These are phyloP conservation scores for Sebastes dallii DNA, from an alignment of 2,797 vertebrate genomes.

Conservation along the genomic window DNA sequence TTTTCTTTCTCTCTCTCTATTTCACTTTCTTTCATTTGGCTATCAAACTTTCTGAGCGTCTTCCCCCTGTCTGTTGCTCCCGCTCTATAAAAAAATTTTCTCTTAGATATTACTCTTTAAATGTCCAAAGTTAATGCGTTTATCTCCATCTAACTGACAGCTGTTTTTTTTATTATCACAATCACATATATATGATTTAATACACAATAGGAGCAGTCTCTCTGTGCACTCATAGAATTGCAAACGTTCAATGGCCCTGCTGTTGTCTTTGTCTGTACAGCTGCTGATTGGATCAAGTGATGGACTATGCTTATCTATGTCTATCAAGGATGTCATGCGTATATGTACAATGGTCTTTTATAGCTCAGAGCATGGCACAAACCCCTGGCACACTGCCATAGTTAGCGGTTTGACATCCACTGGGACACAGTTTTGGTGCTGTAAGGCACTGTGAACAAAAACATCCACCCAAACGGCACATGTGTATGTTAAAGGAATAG, in stretches of 20 bases:
- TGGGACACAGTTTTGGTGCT: neutral
- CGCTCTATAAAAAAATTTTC: neutral
- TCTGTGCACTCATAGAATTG: constrained; percentile 21
- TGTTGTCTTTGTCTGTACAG: constrained; percentile 66
- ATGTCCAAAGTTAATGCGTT: neutral
- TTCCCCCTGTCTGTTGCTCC: neutral
- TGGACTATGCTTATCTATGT: constrained; percentile 57
- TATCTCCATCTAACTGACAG: neutral
- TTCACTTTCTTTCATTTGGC: constrained; percentile 36
- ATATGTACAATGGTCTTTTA: constrained; percentile 57
- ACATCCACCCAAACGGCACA: neutral
- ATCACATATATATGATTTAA: constrained; percentile 7
- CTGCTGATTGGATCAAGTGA: constrained; percentile 60
- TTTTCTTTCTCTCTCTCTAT: constrained; percentile 18
- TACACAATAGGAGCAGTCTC: constrained; percentile 28
- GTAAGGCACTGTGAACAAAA: neutral
- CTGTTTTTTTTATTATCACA: neutral
- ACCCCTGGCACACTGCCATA: constrained; percentile 12
- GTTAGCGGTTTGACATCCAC: neutral
- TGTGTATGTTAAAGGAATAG: neutral
- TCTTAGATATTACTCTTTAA: neutral
- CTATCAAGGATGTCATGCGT: constrained; percentile 57
- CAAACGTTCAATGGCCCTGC: constrained; percentile 17
- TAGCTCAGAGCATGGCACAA: constrained; percentile 47
- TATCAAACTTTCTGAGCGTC: constrained; percentile 8